phyloP scores from a whole-genome alignment of 2,888 invertebrate species.

The Baronia brevicornis region DNA sequence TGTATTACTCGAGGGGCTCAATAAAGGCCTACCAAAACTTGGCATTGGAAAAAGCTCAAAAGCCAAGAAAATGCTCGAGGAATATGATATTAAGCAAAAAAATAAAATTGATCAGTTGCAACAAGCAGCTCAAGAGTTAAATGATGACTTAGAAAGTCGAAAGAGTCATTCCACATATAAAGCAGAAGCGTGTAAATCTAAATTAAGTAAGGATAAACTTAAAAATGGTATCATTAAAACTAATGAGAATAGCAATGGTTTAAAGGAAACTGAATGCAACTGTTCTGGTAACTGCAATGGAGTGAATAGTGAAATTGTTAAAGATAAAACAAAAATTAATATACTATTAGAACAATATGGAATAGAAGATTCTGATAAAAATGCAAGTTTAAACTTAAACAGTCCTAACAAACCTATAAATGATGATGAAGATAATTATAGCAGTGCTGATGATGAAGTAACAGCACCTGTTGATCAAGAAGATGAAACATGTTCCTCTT shows the following conservation, averaged over 20 bases:
- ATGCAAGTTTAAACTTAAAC: not conserved
- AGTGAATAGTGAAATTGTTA: conserved; percentile 26
- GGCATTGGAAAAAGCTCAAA: conserved; percentile 94
- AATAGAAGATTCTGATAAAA: conserved; percentile 30
- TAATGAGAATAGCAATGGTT: conserved; percentile 16
- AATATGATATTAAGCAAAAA: conserved; percentile 53
- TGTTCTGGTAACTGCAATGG: conserved; percentile 13
- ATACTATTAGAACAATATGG: conserved; percentile 41
- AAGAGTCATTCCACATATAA: conserved; percentile 25
- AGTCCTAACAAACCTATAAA: not conserved
- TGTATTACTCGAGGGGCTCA: conserved; percentile 94
- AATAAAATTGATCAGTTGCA: conserved; percentile 22
- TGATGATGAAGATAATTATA: not conserved
- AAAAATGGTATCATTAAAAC: conserved; percentile 8
- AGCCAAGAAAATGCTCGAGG: conserved; percentile 79
- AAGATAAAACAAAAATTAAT: conserved; percentile 33
- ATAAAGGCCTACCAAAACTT: conserved; percentile 91
- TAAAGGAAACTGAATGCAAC: conserved; percentile 19
- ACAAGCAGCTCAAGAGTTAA: conserved; percentile 37
- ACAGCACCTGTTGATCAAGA: conserved; percentile 26
- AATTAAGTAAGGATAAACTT: conserved; percentile 26
- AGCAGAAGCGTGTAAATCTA: conserved; percentile 26
- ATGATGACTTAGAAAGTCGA: conserved; percentile 26
- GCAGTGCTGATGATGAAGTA: conserved; percentile 20
- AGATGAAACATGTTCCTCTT: conserved; percentile 47